Conservation (phyloP, 2,797 vertebrate species). For the Catamblyrhynchus diadema region DNA sequence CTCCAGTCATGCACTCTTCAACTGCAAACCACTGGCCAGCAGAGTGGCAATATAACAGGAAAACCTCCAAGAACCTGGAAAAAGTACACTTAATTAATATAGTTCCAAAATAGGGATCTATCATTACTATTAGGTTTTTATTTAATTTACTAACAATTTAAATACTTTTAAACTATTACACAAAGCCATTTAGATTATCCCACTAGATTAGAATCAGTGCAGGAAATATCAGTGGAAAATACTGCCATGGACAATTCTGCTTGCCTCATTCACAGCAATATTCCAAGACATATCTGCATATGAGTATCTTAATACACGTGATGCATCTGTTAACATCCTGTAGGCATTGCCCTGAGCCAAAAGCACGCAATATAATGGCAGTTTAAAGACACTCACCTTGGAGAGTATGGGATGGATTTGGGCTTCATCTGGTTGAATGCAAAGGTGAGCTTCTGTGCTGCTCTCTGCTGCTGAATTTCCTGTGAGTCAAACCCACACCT, state of each 20-base stretch:
- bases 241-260: not conserved
- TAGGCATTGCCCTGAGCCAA: not conserved
- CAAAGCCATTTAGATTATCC: not conserved
- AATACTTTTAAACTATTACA: not conserved
- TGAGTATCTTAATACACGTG: not conserved
- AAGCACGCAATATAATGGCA: not conserved
- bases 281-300: not conserved
- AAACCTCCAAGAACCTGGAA: constrained; percentile 94
- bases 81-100: not conserved
- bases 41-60: constrained; percentile 95
- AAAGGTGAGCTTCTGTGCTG: constrained; percentile 97
- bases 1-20: constrained; percentile 96
- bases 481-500: constrained; percentile 52
- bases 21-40: constrained; percentile 99
- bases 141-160: not conserved
- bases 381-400: constrained; percentile 78
- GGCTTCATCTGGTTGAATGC: constrained; percentile 97
- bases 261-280: not conserved
- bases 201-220: not conserved
- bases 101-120: not conserved
- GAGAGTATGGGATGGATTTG: constrained; percentile 96
- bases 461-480: constrained; percentile 99
- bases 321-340: not conserved
- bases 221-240: not conserved
- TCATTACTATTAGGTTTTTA: not conserved